Percentiles rank a stretch among this genome's conserved stretches.
Evolutionary conservation across 1,140 invertebrate genomes (phyloP).

Genomic region (Cydia fagiglandana): DNA sequence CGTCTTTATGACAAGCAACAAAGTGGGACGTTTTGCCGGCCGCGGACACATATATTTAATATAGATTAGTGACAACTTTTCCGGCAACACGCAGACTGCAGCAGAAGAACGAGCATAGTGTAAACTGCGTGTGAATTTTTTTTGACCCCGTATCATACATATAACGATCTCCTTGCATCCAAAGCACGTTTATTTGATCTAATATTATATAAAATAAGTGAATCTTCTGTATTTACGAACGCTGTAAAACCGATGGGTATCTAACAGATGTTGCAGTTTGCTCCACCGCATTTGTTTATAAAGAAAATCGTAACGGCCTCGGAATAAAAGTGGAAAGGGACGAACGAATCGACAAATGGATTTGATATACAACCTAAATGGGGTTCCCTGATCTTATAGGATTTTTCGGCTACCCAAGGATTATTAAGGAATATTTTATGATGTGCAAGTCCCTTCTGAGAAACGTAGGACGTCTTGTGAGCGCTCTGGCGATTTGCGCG

Average conservation of each 20-base stretch:
- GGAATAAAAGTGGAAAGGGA: constrained; percentile 21
- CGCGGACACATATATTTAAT: no score
- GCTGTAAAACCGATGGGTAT: neutral
- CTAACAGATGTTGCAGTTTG: constrained; percentile 25
- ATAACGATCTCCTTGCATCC: no score
- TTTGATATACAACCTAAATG: constrained; percentile 16
- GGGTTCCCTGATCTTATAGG: neutral
- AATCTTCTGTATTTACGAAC: neutral
- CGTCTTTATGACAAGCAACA: no score
- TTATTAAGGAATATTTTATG: neutral
- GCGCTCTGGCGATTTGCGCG: no score
- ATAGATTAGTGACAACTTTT: no score
- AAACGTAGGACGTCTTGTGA: constrained; percentile 39
- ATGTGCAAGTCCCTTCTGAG: neutral
- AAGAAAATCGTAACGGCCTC: constrained; percentile 16
- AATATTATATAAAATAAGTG: neutral
- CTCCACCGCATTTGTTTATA: constrained; percentile 31
- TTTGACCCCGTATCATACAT: no score
- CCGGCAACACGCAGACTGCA: no score
- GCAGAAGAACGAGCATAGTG: no score
- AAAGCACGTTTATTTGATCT: no score
- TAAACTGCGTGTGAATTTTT: no score
- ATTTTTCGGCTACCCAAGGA: neutral
- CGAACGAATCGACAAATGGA: constrained; percentile 11
- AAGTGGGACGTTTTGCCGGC: no score